Conservation (phyloP, 2,888 invertebrate genomes). For the Halictus quadricinctus region DNA sequence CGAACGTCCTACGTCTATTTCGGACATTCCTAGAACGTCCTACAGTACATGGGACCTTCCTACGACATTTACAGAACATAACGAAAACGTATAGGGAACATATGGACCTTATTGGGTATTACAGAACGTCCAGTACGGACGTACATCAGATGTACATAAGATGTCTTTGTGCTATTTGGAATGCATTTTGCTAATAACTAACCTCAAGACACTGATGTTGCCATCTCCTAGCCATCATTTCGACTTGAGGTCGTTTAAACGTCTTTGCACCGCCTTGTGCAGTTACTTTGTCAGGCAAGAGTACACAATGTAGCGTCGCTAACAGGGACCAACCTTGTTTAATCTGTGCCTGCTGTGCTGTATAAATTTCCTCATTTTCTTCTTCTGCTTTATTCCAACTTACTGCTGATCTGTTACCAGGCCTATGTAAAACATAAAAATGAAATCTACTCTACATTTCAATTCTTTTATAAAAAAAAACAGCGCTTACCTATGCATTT, state of each 20-base stretch:
- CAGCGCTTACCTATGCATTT: constrained; percentile 87
- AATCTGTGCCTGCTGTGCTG: constrained; percentile 95
- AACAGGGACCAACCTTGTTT: constrained; percentile 99
- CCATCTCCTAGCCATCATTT: constrained; percentile 98
- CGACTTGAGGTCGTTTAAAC: constrained; percentile 97
- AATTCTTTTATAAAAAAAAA: constrained; percentile 9
- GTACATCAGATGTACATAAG: constrained; percentile 3
- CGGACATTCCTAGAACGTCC: no score
- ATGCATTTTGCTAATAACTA: constrained; percentile 20
- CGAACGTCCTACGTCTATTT: not conserved
- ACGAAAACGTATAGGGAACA: no score
- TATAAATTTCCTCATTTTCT: constrained; percentile 92
- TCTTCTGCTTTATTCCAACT: constrained; percentile 90
- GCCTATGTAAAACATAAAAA: constrained; percentile 81
- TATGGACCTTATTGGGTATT: no score
- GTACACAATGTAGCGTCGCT: constrained; percentile 97
- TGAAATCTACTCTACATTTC: not conserved
- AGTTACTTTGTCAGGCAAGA: constrained; percentile 96
- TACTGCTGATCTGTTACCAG: constrained; percentile 86
- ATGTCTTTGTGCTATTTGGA: not conserved
- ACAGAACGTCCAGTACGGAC: not conserved
- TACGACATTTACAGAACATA: no score
- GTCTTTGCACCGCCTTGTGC: constrained; percentile 87
- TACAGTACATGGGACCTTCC: no score
- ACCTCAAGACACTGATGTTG: constrained; percentile 99